These are phyloP conservation scores for Tethea ocularis DNA, from an alignment of 2,888 invertebrate genomes.

Conservation along the genomic window DNA sequence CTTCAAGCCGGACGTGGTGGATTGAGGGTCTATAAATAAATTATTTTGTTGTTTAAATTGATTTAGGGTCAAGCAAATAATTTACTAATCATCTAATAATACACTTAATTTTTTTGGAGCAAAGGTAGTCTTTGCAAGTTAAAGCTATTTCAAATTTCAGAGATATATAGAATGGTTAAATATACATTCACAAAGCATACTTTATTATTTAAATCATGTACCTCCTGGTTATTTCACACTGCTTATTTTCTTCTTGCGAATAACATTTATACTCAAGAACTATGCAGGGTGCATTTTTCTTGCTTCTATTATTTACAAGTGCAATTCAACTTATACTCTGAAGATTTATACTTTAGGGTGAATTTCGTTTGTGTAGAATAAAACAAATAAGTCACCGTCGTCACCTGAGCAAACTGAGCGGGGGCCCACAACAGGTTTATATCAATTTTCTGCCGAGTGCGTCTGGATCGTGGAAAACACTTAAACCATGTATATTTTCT, in stretches of 20 bases:
- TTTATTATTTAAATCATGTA: constrained; percentile 61
- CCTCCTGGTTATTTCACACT: constrained; percentile 54
- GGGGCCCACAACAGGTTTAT: constrained; percentile 76
- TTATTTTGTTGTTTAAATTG: constrained; percentile 13
- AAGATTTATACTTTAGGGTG: constrained; percentile 32
- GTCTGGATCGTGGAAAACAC: constrained; percentile 75
- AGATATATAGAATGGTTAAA: not conserved
- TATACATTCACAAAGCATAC: constrained; percentile 23
- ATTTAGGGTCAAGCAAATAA: not conserved
- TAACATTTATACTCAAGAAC: constrained; percentile 69
- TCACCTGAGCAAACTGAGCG: constrained; percentile 73
- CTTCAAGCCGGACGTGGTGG: constrained; percentile 18
- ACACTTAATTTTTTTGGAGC: too few species aligned
- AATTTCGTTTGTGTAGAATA: constrained; percentile 36
- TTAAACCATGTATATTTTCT: constrained; percentile 60
- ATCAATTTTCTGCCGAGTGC: constrained; percentile 81
- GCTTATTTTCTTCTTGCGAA: constrained; percentile 62
- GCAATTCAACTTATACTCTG: constrained; percentile 44
- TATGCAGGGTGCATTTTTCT: constrained; percentile 68
- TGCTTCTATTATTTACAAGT: constrained; percentile 51
- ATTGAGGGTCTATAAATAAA: constrained; percentile 4
- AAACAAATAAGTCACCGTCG: constrained; percentile 69
- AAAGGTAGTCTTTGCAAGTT: not conserved
- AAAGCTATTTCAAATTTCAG: not conserved
- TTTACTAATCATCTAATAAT: too few species aligned